Conservation (phyloP, 2,888 invertebrate species). For the Eupithecia pulchellata region DNA sequence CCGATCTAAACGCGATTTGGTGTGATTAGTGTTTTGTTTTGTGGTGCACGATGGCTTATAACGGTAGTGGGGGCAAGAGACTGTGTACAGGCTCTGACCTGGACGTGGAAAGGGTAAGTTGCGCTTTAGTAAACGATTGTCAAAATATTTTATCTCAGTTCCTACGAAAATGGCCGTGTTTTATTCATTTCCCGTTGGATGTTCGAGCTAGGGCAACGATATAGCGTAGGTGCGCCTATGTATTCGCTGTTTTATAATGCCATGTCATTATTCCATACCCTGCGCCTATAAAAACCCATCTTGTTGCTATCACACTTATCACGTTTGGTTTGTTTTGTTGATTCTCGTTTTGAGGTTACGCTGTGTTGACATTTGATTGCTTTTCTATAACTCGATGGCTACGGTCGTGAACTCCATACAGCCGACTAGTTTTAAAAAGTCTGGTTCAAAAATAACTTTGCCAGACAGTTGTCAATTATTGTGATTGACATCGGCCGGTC, state of each 20-base stretch:
- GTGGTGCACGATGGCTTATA: slow-evolving; percentile 89
- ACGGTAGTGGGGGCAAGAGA: slow-evolving; percentile 87
- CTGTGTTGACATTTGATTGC: slow-evolving; percentile 73
- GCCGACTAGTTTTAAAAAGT: slow-evolving; percentile 49
- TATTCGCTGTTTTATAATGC: slow-evolving; percentile 48
- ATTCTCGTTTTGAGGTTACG: slow-evolving; percentile 81
- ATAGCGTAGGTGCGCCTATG: slow-evolving; percentile 35
- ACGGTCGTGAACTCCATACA: slow-evolving; percentile 22
- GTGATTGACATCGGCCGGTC: slow-evolving; percentile 81
- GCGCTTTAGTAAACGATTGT: slow-evolving; percentile 52
- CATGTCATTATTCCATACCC: slow-evolving; percentile 41
- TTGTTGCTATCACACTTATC: slow-evolving; percentile 71
- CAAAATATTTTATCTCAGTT: slow-evolving; percentile 57
- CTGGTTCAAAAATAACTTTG: slow-evolving; percentile 45
- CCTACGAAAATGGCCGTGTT: slow-evolving; percentile 83
- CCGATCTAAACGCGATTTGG: slow-evolving; percentile 73
- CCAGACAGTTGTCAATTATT: slow-evolving; percentile 79
- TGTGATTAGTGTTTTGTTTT: slow-evolving; percentile 85
- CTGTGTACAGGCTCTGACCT: slow-evolving; percentile 81
- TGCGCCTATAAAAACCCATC: slow-evolving; percentile 49
- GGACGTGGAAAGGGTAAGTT: slow-evolving; percentile 82
- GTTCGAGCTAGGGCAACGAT: slow-evolving; percentile 61
- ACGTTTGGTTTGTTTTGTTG: slow-evolving; percentile 74
- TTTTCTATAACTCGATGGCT: slow-evolving; percentile 36
- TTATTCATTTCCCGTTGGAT: slow-evolving; percentile 71